These are phyloP conservation scores for Leptocoma aspasia DNA, from an alignment of 2,113 vertebrate genomes.

Conservation along the genomic window DNA sequence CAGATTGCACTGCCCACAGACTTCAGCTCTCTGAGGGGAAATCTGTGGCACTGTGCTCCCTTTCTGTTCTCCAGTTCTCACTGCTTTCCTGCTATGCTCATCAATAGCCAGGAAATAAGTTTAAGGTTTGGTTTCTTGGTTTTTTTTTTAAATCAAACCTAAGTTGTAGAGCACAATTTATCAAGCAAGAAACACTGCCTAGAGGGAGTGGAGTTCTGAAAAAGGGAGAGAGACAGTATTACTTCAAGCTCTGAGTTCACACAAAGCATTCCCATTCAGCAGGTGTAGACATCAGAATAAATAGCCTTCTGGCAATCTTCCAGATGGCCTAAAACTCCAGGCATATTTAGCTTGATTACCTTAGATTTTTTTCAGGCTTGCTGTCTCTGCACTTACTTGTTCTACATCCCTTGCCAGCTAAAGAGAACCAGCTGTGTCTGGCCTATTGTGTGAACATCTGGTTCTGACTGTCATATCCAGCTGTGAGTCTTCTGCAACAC, in stretches of 20 bases:
- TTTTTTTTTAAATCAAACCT: background rate
- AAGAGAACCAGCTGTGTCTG: constrained; percentile 45
- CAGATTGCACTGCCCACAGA: background rate
- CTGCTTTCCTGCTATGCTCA: background rate
- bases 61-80: background rate
- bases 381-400: constrained; percentile 58
- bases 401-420: constrained; percentile 51
- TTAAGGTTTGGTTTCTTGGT: background rate
- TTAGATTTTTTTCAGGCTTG: constrained; percentile 39
- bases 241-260: constrained; percentile 30
- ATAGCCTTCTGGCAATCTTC: constrained; percentile 43
- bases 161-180: background rate
- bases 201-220: background rate
- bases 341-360: constrained; percentile 62
- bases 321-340: constrained; percentile 57
- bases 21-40: background rate
- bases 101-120: background rate
- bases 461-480: constrained; percentile 40
- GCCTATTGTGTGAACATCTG: constrained; percentile 55
- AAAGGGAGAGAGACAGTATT: constrained; percentile 1
- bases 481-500: constrained; percentile 52
- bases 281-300: constrained; percentile 60
- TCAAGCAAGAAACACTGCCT: background rate
- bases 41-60: background rate
- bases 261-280: constrained; percentile 55